Base-by-base conservation (phyloP, 2,797 vertebrate genomes). In the Platyrinchus mystaceus region DNA sequence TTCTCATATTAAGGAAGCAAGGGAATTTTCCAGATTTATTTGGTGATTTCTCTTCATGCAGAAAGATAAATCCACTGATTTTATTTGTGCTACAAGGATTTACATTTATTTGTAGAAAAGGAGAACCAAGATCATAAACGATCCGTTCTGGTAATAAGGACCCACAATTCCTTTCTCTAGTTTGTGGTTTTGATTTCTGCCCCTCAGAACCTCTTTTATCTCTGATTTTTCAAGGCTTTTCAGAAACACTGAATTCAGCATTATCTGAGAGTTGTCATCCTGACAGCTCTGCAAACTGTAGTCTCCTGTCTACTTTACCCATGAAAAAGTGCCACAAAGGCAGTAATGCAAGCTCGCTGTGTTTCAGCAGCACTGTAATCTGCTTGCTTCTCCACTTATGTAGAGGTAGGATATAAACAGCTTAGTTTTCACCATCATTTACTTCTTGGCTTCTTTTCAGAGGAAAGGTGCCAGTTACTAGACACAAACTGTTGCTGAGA, bases 401-500 rank as follows among this genome's bases (percentile, higher is more conserved):
- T 43, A 67, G 91, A 95, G 94, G 91, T 93, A 96, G 83, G 70
- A 56, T 50, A 79, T 52, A 94, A 94, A 93, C 93, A 91, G 77
- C 60, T 96, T 22, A 1, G 56, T 82, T 94, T 90, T 90, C 63
- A 50, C 17, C 4, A 90, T 88, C 73, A 19, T 90, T 95, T 96
- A 79, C 77, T 95, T 82, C 44, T 94, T 96, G 96, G 89, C 93
- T 93, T 49, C 93, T 89, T 66, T 36, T 70, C 87, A 87, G 70
- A 67, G 91, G 77, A 90, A 93, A 90, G 56, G 43, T 94, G 95
- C 95, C 95, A 96, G 95, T 86, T 93, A 90, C 77, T 74, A 84
- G 87, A 90, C 3, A 12, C 91, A 96, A 91, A 96, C 93, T 94
- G 94, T 96, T 96, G 92, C 94, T 74, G 77, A 50, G 95, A 73